Evolutionary conservation across 2,113 vertebrate genomes (phyloP), one percentile per base, ranked within the genome.

Genomic region (Microcebus griseorufus): DNA sequence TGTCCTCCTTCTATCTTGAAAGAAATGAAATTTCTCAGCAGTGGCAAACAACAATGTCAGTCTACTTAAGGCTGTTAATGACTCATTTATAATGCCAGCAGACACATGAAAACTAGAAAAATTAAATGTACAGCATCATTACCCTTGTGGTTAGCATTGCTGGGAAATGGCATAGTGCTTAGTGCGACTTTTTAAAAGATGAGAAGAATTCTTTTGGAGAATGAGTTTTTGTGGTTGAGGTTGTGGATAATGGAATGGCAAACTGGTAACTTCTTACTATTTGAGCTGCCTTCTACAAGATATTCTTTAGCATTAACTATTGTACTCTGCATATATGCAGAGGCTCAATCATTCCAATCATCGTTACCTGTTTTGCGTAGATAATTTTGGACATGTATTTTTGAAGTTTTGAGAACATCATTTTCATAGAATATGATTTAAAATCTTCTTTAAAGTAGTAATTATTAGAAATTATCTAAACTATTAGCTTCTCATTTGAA

Each of bases 11-110:
- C 92, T 87, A 4, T 55, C 75, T 69, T 70, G 58, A 95, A 86
- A 95, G 92, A 95, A 96, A 93, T 97, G 79, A 92, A 51, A 93
- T 64, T 69, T 32, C 95, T 96, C 62, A 96, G 48, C 75, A 88
- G 34, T 88, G 92, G 42, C 67, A 88, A 85, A 87, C 39, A 94
- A 22, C 2, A 22, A 10, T 70, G 69, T 93, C 62, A 48, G 18
- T 94, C 92, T 95, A 32, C 95, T 87, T 92, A 87, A 94, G 78
- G 45, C 75, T 89, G 3, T 70, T 96, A 88, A 42, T 70, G 95
- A 93, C 87, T 72, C 95, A 80, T 91, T 97, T 67, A 2, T 93
- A 72, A 39, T 55, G 29, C 53, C 93, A 53, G 55, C 72, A 86
- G 90, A 94, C 42, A 11, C 9, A 9, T 10, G 58, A 69, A 92